These are phyloP conservation scores for Tetropium fuscum DNA, from an alignment of 2,888 invertebrate genomes.

Conservation along the genomic window DNA sequence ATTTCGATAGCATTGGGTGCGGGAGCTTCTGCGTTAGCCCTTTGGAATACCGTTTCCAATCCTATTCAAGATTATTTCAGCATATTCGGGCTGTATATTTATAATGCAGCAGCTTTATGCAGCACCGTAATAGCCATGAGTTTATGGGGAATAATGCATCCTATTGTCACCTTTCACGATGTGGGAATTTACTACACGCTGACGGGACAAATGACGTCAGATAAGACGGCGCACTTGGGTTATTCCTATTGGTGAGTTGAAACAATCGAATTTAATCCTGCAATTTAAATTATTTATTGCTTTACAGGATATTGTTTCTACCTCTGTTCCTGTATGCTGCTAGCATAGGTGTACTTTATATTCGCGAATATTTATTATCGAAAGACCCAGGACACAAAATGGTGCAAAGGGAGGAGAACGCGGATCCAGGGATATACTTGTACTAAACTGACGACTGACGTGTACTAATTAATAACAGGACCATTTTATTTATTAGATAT, in stretches of 20 bases:
- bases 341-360: constrained; percentile 59
- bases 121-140: constrained; percentile 56
- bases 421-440: constrained; percentile 48
- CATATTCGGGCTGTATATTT: constrained; percentile 71
- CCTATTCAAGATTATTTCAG: constrained; percentile 72
- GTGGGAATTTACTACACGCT: constrained; percentile 64
- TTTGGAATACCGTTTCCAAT: constrained; percentile 71
- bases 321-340: constrained; percentile 52
- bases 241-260: constrained; percentile 66
- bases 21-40: constrained; percentile 66
- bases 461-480: no score
- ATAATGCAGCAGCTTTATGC: constrained; percentile 69
- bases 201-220: constrained; percentile 50
- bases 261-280: background rate
- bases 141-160: constrained; percentile 64
- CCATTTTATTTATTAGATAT: no score
- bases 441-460: no score
- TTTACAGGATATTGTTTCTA: constrained; percentile 57
- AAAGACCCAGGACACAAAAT: constrained; percentile 53
- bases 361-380: constrained; percentile 58
- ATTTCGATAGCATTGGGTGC: constrained; percentile 68
- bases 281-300: background rate
- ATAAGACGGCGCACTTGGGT: constrained; percentile 60
- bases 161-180: constrained; percentile 57
- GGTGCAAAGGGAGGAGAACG: constrained; percentile 43